These are phyloP conservation scores for Neogale vison DNA, from an alignment of 2,113 vertebrate genomes.

Conservation along the genomic window DNA sequence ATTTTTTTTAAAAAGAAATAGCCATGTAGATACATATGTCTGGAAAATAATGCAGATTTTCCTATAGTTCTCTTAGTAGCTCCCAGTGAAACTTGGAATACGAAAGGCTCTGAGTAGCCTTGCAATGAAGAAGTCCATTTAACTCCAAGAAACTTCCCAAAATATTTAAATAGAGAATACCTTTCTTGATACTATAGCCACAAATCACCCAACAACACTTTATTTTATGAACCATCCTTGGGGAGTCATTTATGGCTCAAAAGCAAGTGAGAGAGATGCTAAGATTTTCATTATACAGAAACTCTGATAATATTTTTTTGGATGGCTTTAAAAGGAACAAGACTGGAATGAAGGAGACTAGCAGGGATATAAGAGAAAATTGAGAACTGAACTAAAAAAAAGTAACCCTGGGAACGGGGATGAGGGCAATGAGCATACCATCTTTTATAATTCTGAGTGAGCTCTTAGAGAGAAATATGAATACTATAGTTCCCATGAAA, in stretches of 20 bases:
- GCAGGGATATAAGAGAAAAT: neutral
- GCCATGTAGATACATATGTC: neutral
- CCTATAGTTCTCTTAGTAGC: neutral
- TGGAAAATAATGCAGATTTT: neutral
- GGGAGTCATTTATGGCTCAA: neutral
- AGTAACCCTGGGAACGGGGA: neutral
- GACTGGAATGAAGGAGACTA: neutral
- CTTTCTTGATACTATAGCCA: neutral
- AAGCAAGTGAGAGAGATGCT: neutral
- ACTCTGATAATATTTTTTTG: neutral
- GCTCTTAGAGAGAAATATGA: neutral
- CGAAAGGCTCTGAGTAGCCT: neutral
- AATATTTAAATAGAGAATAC: constrained; percentile 24
- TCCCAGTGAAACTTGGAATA: neutral
- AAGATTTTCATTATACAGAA: constrained; percentile 12
- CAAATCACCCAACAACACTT: neutral
- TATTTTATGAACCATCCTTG: neutral
- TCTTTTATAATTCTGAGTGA: neutral
- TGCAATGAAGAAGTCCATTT: constrained; percentile 13
- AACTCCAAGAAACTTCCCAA: neutral
- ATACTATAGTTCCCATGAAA: neutral
- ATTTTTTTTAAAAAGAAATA: neutral
- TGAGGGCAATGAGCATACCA: neutral
- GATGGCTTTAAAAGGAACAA: neutral
- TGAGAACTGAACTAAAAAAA: neutral